Conservation (phyloP, 2,888 invertebrate species). For the Globia sparganii region DNA sequence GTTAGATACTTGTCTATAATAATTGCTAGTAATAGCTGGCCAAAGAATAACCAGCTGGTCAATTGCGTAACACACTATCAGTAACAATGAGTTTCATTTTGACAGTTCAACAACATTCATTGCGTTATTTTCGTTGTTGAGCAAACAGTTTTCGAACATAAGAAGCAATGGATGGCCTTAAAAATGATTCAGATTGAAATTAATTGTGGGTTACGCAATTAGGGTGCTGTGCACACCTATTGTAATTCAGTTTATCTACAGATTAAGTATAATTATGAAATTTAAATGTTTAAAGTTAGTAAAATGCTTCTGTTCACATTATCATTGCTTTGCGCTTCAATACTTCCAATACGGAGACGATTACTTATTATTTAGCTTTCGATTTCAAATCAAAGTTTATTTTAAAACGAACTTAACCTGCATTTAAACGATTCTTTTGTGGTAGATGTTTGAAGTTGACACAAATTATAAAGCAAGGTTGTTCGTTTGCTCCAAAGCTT, state of each 20-base stretch:
- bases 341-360: background rate
- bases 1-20: background rate
- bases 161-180: too few relatives aligned
- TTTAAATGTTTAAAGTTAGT: background rate
- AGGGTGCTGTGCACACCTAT: background rate
- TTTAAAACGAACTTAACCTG: background rate
- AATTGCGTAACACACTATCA: too few relatives aligned
- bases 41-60: too few relatives aligned
- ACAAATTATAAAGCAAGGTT: background rate
- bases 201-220: too few relatives aligned
- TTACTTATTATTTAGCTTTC: too few relatives aligned
- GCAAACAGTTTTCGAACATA: too few relatives aligned
- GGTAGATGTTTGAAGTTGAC: background rate
- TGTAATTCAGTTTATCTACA: background rate
- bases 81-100: too few relatives aligned
- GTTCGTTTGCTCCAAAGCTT: background rate
- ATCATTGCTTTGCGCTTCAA: background rate
- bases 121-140: too few relatives aligned
- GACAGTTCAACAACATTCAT: too few relatives aligned
- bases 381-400: too few relatives aligned
- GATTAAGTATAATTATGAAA: background rate
- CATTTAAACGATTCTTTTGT: background rate
- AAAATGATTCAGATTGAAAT: too few relatives aligned
- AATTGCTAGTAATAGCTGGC: too few relatives aligned
- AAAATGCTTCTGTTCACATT: background rate